Evolutionary conservation across 2,113 vertebrate genomes (phyloP), one percentile per base, ranked within the genome.

Genomic region (Petrocephalus microphthalmus): DNA sequence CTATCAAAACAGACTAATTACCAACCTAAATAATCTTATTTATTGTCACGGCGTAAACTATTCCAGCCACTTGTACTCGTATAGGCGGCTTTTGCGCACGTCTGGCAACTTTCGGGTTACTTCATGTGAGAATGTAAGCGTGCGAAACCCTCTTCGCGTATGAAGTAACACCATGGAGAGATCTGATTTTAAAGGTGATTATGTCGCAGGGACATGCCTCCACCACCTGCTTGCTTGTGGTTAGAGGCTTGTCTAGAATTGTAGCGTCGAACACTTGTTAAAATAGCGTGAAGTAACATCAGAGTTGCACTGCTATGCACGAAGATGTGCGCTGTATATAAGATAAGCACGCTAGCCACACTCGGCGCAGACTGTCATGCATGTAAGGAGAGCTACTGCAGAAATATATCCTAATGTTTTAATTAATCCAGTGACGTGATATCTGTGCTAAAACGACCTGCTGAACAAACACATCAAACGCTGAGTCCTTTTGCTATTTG

Each of bases 1-100:
- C 60, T 67, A 67, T 67, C 60, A 78, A 15, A 78, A 78, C 71
- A 78, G 71, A 42, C 71, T 78, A 78, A 78, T 78, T 42, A 78
- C 33, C 37, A 78, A 78, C 17, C 71, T 78, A 33, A 78, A 78
- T 17, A 33, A 78, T 29, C 33, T 7, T 78, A 42, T 78, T 78
- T 19, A 78, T 78, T 78, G 71, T 78, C 33, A 78, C 71, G 17
- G 71, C 4, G 17, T 42, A 78, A 53, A 53, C 2, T 53, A 2
- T 78, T 42, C 33, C 33, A 78, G 33, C 3, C 29, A 15, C 29
- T 17, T 19, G 67, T 37, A 37, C 29, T 78, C 42, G 17, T 78
- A 20, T 1, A 78, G 60, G 25, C 60, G 29, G 11, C 71, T 78
- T 78, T 74, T 74, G 29, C 29, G 67, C 33, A n/a, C 37, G 29